A percentile compares a stretch with the other conserved stretches of the same genome.
Evolutionary conservation across 1,140 invertebrate species (phyloP).

Genomic region (Drosophila parabipectinata): DNA sequence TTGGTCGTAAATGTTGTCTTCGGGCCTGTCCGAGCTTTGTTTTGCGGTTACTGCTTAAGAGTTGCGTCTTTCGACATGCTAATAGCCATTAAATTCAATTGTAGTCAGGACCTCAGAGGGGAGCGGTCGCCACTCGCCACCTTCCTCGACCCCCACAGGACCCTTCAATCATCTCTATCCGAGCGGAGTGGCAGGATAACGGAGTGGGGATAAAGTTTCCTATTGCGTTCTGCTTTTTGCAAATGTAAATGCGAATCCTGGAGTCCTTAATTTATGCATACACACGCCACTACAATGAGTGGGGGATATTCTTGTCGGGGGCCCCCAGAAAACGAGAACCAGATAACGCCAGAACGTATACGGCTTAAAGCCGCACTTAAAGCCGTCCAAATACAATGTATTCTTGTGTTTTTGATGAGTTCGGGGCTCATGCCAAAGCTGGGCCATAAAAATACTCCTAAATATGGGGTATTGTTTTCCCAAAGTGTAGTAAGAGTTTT

Average conservation of each 20-base stretch:
- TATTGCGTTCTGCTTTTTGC: conserved; percentile 46
- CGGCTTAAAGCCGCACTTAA: conserved; percentile 51
- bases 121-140: neutral
- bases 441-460: conserved; percentile 10
- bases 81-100: conserved; percentile 74
- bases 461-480: conserved; percentile 11
- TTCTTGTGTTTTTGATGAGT: conserved; percentile 37
- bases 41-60: conserved; percentile 61
- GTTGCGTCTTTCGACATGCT: conserved; percentile 67
- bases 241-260: conserved; percentile 42
- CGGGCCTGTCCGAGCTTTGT: conserved; percentile 49
- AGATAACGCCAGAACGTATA: conserved; percentile 28
- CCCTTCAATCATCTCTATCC: conserved; percentile 38
- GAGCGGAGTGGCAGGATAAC: conserved; percentile 1
- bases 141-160: neutral
- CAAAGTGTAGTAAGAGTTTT: no score
- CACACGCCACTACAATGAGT: conserved; percentile 60
- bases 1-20: conserved; percentile 56
- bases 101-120: conserved; percentile 9
- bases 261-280: conserved; percentile 71
- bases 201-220: conserved; percentile 33
- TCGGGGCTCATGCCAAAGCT: conserved; percentile 18
- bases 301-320: conserved; percentile 29
- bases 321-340: neutral
- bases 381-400: conserved; percentile 29